A percentile compares a stretch with the other conserved stretches of the same genome.
These are phyloP conservation scores for Microcebus griseorufus DNA, from an alignment of 2,113 vertebrate genomes.

Conservation along the genomic window DNA sequence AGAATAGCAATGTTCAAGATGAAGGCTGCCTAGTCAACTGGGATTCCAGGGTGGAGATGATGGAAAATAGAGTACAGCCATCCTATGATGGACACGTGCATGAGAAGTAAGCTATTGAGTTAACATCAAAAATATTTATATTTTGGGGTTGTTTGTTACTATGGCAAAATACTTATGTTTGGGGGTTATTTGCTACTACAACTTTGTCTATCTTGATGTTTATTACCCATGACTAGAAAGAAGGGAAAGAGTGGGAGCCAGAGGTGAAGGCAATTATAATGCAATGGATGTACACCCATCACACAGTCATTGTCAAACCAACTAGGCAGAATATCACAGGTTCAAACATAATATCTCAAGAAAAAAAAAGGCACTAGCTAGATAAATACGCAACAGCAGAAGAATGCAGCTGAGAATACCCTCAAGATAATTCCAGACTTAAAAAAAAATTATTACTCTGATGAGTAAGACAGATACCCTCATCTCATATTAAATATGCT, in stretches of 20 bases:
- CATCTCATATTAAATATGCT: slow-evolving; percentile 52
- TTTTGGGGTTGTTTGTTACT: slow-evolving; percentile 21
- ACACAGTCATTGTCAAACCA: background rate
- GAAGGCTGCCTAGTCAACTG: background rate
- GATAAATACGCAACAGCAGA: background rate
- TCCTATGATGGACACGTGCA: background rate
- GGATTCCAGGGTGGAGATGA: background rate
- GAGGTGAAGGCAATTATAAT: background rate
- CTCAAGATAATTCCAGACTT: background rate
- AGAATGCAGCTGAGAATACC: slow-evolving; percentile 7
- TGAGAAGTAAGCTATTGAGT: background rate
- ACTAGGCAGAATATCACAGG: background rate
- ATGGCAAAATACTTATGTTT: background rate
- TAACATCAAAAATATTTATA: background rate
- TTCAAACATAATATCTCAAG: background rate
- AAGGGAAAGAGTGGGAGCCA: background rate
- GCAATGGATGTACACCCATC: background rate
- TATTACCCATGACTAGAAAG: background rate
- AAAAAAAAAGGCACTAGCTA: background rate
- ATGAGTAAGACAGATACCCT: slow-evolving; percentile 41
- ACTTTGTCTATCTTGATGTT: background rate
- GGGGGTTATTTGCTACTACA: background rate
- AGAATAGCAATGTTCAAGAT: background rate
- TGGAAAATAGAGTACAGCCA: background rate
- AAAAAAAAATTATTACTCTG: slow-evolving; percentile 30